phyloP scores from a whole-genome alignment of 1,140 invertebrate genomes.

The Dendroctonus valens region DNA sequence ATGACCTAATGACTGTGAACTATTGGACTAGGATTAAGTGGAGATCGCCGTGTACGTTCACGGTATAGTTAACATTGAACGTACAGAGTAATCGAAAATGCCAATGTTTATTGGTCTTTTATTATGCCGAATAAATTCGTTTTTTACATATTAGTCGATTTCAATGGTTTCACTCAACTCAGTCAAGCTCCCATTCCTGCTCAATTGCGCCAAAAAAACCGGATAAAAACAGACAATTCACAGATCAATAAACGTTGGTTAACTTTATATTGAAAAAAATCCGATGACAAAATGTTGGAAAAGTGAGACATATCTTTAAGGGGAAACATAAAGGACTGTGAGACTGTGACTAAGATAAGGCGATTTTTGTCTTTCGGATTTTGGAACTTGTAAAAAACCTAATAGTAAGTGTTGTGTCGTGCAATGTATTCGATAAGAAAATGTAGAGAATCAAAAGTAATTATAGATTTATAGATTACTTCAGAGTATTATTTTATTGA shows the following conservation, averaged over 20 bases:
- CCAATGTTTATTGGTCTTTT: too few species aligned
- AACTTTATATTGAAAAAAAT: slow-evolving; percentile 6
- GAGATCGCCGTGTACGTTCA: too few species aligned
- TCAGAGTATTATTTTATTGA: slow-evolving; percentile 9
- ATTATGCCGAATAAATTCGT: too few species aligned
- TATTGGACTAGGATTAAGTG: slow-evolving; percentile 38
- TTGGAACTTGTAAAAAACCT: slow-evolving; percentile 6
- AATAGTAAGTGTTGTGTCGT: slow-evolving; percentile 23
- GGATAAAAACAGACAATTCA: too few species aligned
- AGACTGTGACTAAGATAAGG: slow-evolving; percentile 5
- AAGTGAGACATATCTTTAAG: slow-evolving; percentile 25
- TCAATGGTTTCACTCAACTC: too few species aligned
- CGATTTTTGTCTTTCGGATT: slow-evolving; percentile 26
- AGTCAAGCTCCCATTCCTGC: too few species aligned
- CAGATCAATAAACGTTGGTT: too few species aligned
- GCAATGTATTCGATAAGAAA: slow-evolving; percentile 38
- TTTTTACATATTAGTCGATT: too few species aligned
- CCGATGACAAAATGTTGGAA: slow-evolving; percentile 23
- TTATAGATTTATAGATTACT: slow-evolving; percentile 9
- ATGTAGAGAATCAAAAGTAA: slow-evolving; percentile 31
- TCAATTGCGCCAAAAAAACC: too few species aligned
- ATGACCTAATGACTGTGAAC: slow-evolving; percentile 38
- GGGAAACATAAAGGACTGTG: slow-evolving; percentile 12
- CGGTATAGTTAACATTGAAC: too few species aligned
- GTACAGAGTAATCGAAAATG: too few species aligned